phyloP scores from a whole-genome alignment of 1,140 invertebrate genomes.

The Lethocerus indicus region DNA sequence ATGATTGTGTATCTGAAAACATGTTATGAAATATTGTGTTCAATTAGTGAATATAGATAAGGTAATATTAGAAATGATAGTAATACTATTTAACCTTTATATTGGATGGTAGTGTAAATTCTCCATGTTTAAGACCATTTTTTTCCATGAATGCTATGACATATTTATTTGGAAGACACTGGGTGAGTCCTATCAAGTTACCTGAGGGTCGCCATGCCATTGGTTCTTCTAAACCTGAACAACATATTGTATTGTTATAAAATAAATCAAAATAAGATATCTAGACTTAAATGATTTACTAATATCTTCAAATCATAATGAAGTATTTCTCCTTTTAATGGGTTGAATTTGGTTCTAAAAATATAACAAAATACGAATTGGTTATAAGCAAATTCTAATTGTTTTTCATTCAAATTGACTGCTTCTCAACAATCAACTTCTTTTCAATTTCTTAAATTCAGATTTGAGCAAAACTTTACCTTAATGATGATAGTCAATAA shows the following conservation, averaged over 20 bases:
- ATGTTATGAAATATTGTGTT: too few relatives aligned
- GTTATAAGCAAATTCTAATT: background rate
- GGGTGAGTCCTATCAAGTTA: constrained; percentile 56
- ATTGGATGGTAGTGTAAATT: constrained; percentile 51
- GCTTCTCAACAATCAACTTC: too few relatives aligned
- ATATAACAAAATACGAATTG: background rate
- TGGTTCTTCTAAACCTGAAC: constrained; percentile 22
- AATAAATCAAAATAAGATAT: background rate
- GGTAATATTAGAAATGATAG: too few relatives aligned
- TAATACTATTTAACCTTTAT: constrained; percentile 27
- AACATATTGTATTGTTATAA: too few relatives aligned
- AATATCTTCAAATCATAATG: background rate
- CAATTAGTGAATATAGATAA: too few relatives aligned
- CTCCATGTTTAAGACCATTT: constrained; percentile 77
- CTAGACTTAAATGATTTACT: background rate
- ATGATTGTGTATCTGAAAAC: too few relatives aligned
- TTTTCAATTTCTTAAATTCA: too few relatives aligned
- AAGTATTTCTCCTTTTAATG: background rate
- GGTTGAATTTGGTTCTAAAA: background rate
- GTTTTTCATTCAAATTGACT: too few relatives aligned
- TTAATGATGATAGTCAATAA: too few relatives aligned
- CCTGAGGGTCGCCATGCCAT: constrained; percentile 67
- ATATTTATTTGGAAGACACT: constrained; percentile 44
- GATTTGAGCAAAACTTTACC: too few relatives aligned
- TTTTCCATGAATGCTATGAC: constrained; percentile 78